Evolutionary conservation across 1,140 invertebrate species (phyloP).

Genomic region (Wasmannia auropunctata): DNA sequence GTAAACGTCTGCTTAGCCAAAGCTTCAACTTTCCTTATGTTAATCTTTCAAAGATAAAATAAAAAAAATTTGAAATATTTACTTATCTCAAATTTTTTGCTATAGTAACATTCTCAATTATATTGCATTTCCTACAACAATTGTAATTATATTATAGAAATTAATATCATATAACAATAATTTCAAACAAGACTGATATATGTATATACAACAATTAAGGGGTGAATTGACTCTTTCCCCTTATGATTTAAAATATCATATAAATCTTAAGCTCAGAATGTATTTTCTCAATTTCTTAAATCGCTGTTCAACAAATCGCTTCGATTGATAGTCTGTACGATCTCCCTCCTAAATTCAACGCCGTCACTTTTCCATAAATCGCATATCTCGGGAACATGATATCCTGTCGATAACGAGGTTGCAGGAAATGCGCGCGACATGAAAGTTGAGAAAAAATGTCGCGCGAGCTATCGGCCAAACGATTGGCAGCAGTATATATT

Average conservation of each 20-base stretch:
- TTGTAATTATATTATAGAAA: not conserved
- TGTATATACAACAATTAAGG: too few relatives aligned
- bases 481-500: constrained; percentile 26
- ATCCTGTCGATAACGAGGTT: constrained; percentile 48
- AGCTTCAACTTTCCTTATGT: not conserved
- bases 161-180: not conserved
- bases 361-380: constrained; percentile 39
- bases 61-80: not conserved
- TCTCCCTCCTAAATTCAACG: constrained; percentile 31
- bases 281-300: constrained; percentile 7
- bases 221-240: too few relatives aligned
- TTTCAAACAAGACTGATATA: too few relatives aligned
- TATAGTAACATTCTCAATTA: not conserved
- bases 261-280: not conserved
- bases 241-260: too few relatives aligned
- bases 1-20: not conserved
- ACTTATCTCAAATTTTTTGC: not conserved
- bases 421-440: constrained; percentile 39
- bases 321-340: not conserved
- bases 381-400: constrained; percentile 27
- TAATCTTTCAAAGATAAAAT: not conserved
- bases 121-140: not conserved
- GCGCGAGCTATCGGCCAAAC: not conserved
- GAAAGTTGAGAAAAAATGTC: constrained; percentile 37
- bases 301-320: constrained; percentile 24